A percentile compares a stretch with the other conserved stretches of the same genome.
Conservation (phyloP, 2,113 vertebrate species). For the Capreolus pygargus region DNA sequence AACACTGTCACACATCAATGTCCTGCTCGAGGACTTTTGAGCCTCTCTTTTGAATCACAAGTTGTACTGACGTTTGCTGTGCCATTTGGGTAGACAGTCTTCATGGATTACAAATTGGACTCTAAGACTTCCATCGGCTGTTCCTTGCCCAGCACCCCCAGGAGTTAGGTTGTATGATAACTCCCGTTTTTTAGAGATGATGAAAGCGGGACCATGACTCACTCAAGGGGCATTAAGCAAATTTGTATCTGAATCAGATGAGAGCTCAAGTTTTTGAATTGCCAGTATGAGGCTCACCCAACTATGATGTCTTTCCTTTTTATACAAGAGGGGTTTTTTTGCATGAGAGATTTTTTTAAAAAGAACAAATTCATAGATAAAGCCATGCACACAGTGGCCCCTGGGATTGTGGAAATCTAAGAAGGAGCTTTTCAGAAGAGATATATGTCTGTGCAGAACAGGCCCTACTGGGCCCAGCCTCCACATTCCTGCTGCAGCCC, state of each 20-base stretch:
- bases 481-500: fast-evolving
- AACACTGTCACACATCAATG: neutral
- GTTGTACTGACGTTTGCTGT: neutral
- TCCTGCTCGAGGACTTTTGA: neutral
- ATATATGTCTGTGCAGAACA: neutral
- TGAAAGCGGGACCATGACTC: neutral
- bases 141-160: neutral
- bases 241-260: neutral
- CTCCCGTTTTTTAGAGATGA: neutral
- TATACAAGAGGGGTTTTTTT: neutral
- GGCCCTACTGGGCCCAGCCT: neutral
- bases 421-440: neutral
- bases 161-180: neutral
- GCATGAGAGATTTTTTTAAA: neutral
- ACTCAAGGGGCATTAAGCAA: neutral
- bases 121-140: neutral
- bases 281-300: neutral
- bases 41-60: neutral
- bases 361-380: neutral
- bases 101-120: neutral
- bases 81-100: neutral
- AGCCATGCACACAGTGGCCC: neutral
- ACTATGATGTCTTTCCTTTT: neutral
- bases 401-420: neutral
- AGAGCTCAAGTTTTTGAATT: neutral